A percentile compares a stretch with the other conserved stretches of the same genome.
Conservation (phyloP, 35 echinoderm and acorn worm species). For the Ophioderma brevispina region DNA sequence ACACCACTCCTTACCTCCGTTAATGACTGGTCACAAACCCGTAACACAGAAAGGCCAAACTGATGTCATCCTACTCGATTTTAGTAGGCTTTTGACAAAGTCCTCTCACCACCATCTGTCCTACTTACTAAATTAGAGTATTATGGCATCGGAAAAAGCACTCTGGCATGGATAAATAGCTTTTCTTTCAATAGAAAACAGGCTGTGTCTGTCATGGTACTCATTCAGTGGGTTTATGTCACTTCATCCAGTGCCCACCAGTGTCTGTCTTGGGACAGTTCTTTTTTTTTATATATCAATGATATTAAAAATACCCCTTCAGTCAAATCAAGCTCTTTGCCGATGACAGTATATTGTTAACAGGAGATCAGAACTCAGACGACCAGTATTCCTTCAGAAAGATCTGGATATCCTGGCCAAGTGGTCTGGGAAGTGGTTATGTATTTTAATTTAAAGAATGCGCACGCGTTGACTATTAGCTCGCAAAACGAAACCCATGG, state of each 20-base stretch:
- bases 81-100: constrained; percentile 59
- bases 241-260: too few relatives aligned
- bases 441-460: too few relatives aligned
- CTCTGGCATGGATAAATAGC: constrained; percentile 27
- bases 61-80: constrained; percentile 65
- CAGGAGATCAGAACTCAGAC: neutral
- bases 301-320: neutral
- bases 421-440: constrained; percentile 48
- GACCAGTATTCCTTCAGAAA: constrained; percentile 27
- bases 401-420: constrained; percentile 44
- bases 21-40: constrained; percentile 20
- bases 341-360: too few relatives aligned
- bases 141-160: constrained; percentile 10
- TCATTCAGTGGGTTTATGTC: too few relatives aligned
- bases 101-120: constrained; percentile 22
- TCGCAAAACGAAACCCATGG: too few relatives aligned
- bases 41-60: constrained; percentile 39
- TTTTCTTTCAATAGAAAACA: constrained; percentile 17
- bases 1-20: neutral
- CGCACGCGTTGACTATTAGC: too few relatives aligned
- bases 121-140: constrained; percentile 25
- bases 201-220: too few relatives aligned
- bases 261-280: too few relatives aligned
- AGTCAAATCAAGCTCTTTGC: too few relatives aligned
- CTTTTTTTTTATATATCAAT: too few relatives aligned